Percentiles rank a stretch among this genome's conserved stretches.
Evolutionary conservation across 2,888 invertebrate species (phyloP).

Genomic region (Habroteleia sp.): DNA sequence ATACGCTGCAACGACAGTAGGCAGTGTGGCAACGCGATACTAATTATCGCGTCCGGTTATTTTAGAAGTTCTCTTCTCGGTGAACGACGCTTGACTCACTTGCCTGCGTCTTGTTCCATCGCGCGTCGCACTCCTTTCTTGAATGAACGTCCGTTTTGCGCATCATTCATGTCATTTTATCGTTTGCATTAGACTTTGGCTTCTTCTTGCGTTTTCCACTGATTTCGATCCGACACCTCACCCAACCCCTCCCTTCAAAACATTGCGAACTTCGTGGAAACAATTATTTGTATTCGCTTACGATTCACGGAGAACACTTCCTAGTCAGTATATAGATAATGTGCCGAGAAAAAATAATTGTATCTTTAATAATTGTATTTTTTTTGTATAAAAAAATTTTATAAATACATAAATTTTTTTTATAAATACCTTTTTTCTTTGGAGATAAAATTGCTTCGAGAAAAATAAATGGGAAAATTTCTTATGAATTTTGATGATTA

Average conservation of each 20-base stretch:
- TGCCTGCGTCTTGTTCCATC: slow-evolving; percentile 23
- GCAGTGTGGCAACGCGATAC: slow-evolving; percentile 66
- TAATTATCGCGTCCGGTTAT: slow-evolving; percentile 72
- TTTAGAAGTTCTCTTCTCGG: slow-evolving; percentile 50
- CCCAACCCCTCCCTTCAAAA: not conserved
- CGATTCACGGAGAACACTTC: too few relatives aligned
- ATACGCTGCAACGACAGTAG: slow-evolving; percentile 50
- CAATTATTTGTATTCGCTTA: too few relatives aligned
- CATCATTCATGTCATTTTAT: slow-evolving; percentile 56
- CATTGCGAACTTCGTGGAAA: not conserved
- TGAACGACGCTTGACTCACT: slow-evolving; percentile 32
- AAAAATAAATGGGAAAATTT: too few relatives aligned
- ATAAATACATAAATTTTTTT: too few relatives aligned
- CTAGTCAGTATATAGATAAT: too few relatives aligned
- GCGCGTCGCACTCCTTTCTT: slow-evolving; percentile 38
- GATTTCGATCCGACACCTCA: slow-evolving; percentile 26
- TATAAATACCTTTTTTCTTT: too few relatives aligned
- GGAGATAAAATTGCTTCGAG: too few relatives aligned
- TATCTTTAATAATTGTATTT: too few relatives aligned
- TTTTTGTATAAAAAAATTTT: too few relatives aligned
- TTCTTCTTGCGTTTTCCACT: slow-evolving; percentile 19
- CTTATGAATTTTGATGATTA: too few relatives aligned
- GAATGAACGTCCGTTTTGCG: slow-evolving; percentile 59
- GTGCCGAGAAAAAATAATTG: too few relatives aligned
- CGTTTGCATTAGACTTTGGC: slow-evolving; percentile 34